Evolutionary conservation across 2,888 invertebrate genomes (phyloP).

Genomic region (Spialia ferax): DNA sequence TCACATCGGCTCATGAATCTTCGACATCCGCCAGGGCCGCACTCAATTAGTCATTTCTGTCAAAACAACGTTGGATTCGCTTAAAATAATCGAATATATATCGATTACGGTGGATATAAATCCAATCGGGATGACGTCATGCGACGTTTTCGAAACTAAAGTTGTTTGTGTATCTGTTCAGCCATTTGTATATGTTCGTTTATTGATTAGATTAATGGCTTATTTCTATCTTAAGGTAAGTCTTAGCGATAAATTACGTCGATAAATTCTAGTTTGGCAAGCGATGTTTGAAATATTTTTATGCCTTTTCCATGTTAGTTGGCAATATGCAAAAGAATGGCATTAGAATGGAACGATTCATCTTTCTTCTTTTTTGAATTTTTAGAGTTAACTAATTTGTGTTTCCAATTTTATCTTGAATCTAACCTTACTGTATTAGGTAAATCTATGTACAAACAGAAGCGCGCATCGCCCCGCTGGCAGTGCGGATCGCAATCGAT

Average conservation of each 20-base stretch:
- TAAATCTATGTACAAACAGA: too few relatives aligned
- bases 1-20: slow-evolving; percentile 69
- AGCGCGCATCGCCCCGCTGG: too few relatives aligned
- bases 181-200: slow-evolving; percentile 31
- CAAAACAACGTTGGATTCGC: slow-evolving; percentile 72
- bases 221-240: slow-evolving; percentile 16
- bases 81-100: slow-evolving; percentile 68
- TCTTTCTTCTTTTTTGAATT: too few relatives aligned
- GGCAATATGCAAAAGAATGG: too few relatives aligned
- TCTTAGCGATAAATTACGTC: slow-evolving; percentile 3
- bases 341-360: too few relatives aligned
- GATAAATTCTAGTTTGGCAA: slow-evolving; percentile 7
- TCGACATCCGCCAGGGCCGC: slow-evolving; percentile 72
- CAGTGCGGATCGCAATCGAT: too few relatives aligned
- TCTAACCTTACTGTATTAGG: too few relatives aligned
- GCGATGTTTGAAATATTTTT: neutral
- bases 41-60: slow-evolving; percentile 78
- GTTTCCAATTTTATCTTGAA: too few relatives aligned
- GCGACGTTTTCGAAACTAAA: slow-evolving; percentile 34
- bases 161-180: slow-evolving; percentile 25
- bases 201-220: slow-evolving; percentile 31
- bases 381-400: too few relatives aligned
- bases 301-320: too few relatives aligned
- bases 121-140: slow-evolving; percentile 44
- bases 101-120: slow-evolving; percentile 48